Conservation (phyloP, 2,797 vertebrate species). For the Sebastes cheni region DNA sequence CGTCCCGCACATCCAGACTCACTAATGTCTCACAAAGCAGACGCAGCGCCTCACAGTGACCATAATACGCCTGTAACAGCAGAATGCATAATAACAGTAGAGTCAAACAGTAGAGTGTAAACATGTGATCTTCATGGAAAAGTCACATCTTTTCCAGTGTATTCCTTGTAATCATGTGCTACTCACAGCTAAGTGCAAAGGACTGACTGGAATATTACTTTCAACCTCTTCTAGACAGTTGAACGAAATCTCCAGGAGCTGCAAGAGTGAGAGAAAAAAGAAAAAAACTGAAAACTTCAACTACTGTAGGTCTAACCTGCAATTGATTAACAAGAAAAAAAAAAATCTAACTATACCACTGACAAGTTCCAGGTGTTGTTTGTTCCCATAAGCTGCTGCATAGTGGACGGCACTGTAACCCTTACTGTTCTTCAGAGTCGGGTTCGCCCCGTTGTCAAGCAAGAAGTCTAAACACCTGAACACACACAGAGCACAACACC, state of each 20-base stretch:
- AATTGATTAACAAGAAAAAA: background rate
- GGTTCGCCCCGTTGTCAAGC: slow-evolving; percentile 93
- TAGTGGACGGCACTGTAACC: slow-evolving; percentile 98
- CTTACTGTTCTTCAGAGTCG: slow-evolving; percentile 91
- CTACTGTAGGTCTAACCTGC: no score
- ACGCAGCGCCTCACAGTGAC: slow-evolving; percentile 93
- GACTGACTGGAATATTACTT: slow-evolving; percentile 94
- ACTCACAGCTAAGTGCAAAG: slow-evolving; percentile 99
- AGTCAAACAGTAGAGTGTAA: background rate
- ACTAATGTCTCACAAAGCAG: slow-evolving; percentile 93
- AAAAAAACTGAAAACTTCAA: background rate
- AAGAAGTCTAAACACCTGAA: slow-evolving; percentile 93
- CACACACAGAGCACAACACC: background rate
- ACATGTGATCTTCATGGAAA: background rate
- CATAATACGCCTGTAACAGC: slow-evolving; percentile 88
- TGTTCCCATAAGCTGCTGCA: slow-evolving; percentile 94
- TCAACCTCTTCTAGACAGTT: slow-evolving; percentile 96
- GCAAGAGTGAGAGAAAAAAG: slow-evolving; percentile 40
- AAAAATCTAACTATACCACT: slow-evolving; percentile 23
- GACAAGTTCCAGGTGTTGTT: slow-evolving; percentile 95
- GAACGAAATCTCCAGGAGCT: slow-evolving; percentile 97
- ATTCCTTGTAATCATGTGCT: background rate
- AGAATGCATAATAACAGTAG: background rate
- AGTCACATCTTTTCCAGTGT: background rate
- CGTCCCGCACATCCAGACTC: slow-evolving; percentile 92